Percentiles rank a stretch among this genome's conserved stretches.
These are phyloP conservation scores for Cylloceria caligata DNA, from an alignment of 2,888 invertebrate genomes.

Conservation along the genomic window DNA sequence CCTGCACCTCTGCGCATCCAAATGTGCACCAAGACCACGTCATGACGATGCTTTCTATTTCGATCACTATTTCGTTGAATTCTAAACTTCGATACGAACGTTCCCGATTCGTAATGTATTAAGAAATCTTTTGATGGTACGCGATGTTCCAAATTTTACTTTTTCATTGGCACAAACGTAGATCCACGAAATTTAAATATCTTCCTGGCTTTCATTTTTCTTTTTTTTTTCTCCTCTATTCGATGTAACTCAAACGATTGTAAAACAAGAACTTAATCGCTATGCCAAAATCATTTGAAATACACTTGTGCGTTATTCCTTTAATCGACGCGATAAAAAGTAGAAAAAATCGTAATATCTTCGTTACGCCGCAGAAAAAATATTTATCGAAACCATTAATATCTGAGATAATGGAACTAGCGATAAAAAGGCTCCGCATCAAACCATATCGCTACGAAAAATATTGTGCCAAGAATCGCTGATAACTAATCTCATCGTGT, in stretches of 20 bases:
- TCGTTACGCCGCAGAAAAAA: not conserved
- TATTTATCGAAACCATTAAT: not conserved
- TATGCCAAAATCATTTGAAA: slow-evolving; percentile 32
- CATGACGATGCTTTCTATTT: slow-evolving; percentile 64
- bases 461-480: slow-evolving; percentile 26
- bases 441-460: slow-evolving; percentile 6
- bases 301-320: slow-evolving; percentile 15
- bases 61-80: slow-evolving; percentile 63
- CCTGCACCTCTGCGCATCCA: slow-evolving; percentile 69
- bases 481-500: slow-evolving; percentile 49
- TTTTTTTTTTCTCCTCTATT: not conserved
- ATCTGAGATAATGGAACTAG: not conserved
- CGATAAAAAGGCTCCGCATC: slow-evolving; percentile 6
- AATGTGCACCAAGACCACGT: slow-evolving; percentile 36
- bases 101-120: slow-evolving; percentile 15
- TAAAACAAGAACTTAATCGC: slow-evolving; percentile 52
- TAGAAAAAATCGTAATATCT: slow-evolving; percentile 10
- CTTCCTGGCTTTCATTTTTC: not conserved
- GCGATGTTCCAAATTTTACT: not conserved
- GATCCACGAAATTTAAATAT: not conserved
- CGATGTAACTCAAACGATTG: slow-evolving; percentile 13
- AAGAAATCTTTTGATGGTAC: not conserved
- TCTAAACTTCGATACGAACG: slow-evolving; percentile 55
- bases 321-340: slow-evolving; percentile 16
- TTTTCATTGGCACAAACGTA: slow-evolving; percentile 1